Base-by-base conservation (phyloP, 2,113 vertebrate species). In the Pedionomus torquatus region DNA sequence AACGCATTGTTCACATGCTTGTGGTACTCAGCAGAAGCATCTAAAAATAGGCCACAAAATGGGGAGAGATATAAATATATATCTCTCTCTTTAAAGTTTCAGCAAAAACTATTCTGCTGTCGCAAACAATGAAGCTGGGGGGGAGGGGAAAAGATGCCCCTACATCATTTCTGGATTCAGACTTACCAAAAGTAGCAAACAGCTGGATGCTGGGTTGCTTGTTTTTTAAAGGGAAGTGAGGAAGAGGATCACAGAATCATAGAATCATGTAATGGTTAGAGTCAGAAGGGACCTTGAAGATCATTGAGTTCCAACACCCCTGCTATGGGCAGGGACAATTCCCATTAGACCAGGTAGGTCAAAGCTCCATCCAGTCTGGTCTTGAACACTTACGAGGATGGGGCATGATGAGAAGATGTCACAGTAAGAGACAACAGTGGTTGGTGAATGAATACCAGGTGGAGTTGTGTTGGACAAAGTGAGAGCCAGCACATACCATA, bases 41-140 rank as follows among this genome's bases (percentile, higher is more conserved):
- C 71, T 46, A 90, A 94, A 97, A 92, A 92, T 75, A 95, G 43
- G 3, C n/a, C 20, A 70, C 46, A 60, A 48, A 89, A 87, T n/a
- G 11, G 23, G 17, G 18, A 83, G 30, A 87, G 23, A 51, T 60
- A 90, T 31, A 93, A 70, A 87, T 70, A 71, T 28, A 66, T 35
- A 11, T 25, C 3, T 35, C 55, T n/a, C 6, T 49, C 14, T 72
- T 43, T 69, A 37, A 83, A 78, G 48, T 49, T 94, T 78, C 55
- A 78, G 61, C 17, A 78, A 63, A 90, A 75, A 25, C 2, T 46
- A n/a, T 60, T 64, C 57, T 81, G 25, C 37, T 3, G 1, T 89
- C 83, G 87, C 83, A 89, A 83, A 68, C 26, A 87, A 77, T 43
- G 23, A 84, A n/a, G 28, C 6, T 41, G 7, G 23, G 24, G 24